Evolutionary conservation across 1,140 invertebrate genomes (phyloP).

Genomic region (Aradophagus sp.): DNA sequence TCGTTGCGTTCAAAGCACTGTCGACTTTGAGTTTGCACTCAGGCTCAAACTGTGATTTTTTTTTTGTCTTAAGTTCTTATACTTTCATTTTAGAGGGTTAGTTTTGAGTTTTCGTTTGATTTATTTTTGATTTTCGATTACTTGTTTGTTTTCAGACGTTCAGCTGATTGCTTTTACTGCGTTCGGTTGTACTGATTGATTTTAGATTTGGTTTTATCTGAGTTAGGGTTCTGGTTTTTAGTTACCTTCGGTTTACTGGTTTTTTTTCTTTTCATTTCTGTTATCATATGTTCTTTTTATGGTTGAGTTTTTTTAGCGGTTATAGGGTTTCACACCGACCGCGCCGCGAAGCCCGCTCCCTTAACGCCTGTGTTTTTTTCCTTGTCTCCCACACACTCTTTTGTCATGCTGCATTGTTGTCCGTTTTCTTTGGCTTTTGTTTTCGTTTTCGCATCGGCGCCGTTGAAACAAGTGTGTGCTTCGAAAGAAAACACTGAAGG

Average conservation of each 20-base stretch:
- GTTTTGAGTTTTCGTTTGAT: no score
- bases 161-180: no score
- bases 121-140: no score
- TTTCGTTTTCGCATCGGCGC: no score
- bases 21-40: constrained; percentile 54
- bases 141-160: no score
- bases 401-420: no score
- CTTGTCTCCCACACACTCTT: constrained; percentile 1
- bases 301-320: constrained; percentile 61
- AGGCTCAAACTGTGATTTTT: constrained; percentile 33
- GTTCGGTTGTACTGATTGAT: constrained; percentile 26
- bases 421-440: background rate
- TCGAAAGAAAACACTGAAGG: constrained; percentile 43
- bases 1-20: no score
- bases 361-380: constrained; percentile 34
- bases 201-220: no score
- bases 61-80: background rate
- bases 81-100: background rate
- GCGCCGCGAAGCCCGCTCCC: constrained; percentile 69
- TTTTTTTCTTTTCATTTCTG: constrained; percentile 4
- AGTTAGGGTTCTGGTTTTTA: no score
- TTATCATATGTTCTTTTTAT: constrained; percentile 17
- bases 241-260: no score
- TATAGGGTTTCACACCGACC: constrained; percentile 70
- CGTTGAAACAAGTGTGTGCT: constrained; percentile 5